Base-by-base conservation (phyloP, 1,140 invertebrate genomes). In the Magallana ariakensis region DNA sequence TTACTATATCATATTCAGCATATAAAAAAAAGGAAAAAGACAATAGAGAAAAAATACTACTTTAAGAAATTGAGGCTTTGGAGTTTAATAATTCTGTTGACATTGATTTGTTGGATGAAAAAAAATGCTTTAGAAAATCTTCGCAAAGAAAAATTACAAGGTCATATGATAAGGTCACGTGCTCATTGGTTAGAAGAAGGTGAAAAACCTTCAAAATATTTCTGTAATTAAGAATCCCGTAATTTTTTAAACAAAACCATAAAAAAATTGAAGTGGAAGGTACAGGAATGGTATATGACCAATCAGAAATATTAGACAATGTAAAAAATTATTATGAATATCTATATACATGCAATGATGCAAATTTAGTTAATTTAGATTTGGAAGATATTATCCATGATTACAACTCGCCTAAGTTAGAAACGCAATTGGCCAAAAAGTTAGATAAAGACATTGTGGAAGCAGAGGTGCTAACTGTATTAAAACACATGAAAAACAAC, bases 151-250 rank as follows among this genome's bases (percentile, higher is more conserved):
- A 75, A 82, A 22, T 83, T 88, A 33, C 33, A 33, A 33, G 33
- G 33, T 33, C 33, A 33, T 33, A 33, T 33, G 33, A 26, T 53
- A 85, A 86, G 90, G 84, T 16, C 80, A 82, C 15, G 19, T 55
- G 33, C 85, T 89, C 16, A 56, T 86, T 19, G 58, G 46, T n/a
- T 89, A 10, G 88, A 90, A 53, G 46, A 89, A 7, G 86, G 87
- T 10, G 88, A 89, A 84, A 89, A 89, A 85, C 86, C 89, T 16
- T 75, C 86, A 8, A 86, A 75, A 57, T 90, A 86, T 85, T 89
- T 89, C 81, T 87, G 85, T 10, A 62, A 53, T 13, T 55, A 84
- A 80, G 88, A 89, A 70, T 70, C 80, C 1, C 75, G 81, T 19
- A 84, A 83, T 26, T 84, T 56, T 58, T 84, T 75, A 16, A 85